Conservation (phyloP, 2,888 invertebrate species). For the Eremobia ochroleuca region DNA sequence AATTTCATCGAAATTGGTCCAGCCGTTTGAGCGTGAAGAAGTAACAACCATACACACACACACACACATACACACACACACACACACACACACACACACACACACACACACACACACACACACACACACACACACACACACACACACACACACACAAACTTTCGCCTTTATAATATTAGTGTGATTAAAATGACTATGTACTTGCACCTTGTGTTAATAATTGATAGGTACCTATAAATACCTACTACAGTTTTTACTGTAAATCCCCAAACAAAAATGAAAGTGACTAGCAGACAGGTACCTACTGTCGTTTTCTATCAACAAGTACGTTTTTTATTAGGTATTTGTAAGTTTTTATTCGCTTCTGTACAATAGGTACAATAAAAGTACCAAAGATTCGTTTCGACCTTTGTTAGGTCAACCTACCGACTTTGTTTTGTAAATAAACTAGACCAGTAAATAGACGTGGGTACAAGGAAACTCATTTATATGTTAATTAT, state of each 20-base stretch:
- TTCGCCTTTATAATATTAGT: too few relatives aligned
- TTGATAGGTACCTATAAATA: not conserved
- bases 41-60: too few relatives aligned
- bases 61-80: too few relatives aligned
- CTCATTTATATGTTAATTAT: not conserved
- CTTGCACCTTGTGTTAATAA: not conserved
- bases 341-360: constrained; percentile 9
- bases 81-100: too few relatives aligned
- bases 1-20: too few relatives aligned
- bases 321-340: constrained; percentile 9
- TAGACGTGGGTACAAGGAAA: not conserved
- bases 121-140: too few relatives aligned
- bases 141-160: too few relatives aligned
- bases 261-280: constrained; percentile 11
- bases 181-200: not conserved
- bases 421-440: not conserved
- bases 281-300: constrained; percentile 8
- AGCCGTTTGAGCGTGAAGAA: too few relatives aligned
- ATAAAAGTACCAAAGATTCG: not conserved
- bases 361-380: not conserved
- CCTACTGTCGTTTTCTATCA: constrained; percentile 13
- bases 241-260: constrained; percentile 1
- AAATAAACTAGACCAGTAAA: not conserved
- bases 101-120: too few relatives aligned
- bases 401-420: constrained; percentile 13